Percentiles rank a stretch among this genome's conserved stretches.
These are phyloP conservation scores for Cebus imitator DNA, from an alignment of 2,113 vertebrate genomes.

Conservation along the genomic window DNA sequence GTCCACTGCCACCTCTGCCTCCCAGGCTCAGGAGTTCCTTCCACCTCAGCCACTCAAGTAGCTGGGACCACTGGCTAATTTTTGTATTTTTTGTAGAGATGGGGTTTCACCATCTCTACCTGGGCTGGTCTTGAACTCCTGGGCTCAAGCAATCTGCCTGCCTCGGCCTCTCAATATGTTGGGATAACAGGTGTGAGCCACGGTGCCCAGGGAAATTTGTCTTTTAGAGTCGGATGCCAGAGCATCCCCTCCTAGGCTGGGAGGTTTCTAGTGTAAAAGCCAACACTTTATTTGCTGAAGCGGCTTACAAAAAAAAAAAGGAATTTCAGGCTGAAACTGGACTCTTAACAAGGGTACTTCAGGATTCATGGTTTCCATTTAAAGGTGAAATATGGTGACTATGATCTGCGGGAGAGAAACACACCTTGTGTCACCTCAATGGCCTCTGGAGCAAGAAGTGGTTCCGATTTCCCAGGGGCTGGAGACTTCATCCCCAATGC, in stretches of 20 bases:
- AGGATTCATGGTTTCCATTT: slow-evolving; percentile 54
- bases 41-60: too few relatives aligned
- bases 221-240: background rate
- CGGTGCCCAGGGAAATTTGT: background rate
- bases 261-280: slow-evolving; percentile 44
- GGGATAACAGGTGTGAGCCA: too few relatives aligned
- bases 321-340: background rate
- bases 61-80: too few relatives aligned
- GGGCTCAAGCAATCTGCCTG: too few relatives aligned
- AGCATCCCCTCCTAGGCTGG: background rate
- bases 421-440: background rate
- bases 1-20: too few relatives aligned
- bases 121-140: too few relatives aligned
- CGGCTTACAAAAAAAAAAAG: background rate
- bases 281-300: slow-evolving; percentile 32
- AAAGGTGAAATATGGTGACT: slow-evolving; percentile 64
- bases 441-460: background rate
- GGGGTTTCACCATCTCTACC: too few relatives aligned
- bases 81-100: too few relatives aligned
- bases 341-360: background rate
- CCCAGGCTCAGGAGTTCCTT: too few relatives aligned
- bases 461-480: background rate
- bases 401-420: background rate
- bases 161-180: too few relatives aligned
- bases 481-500: background rate